These are phyloP conservation scores for Drosophila kokeensis DNA, from an alignment of 2,888 invertebrate genomes.

Conservation along the genomic window DNA sequence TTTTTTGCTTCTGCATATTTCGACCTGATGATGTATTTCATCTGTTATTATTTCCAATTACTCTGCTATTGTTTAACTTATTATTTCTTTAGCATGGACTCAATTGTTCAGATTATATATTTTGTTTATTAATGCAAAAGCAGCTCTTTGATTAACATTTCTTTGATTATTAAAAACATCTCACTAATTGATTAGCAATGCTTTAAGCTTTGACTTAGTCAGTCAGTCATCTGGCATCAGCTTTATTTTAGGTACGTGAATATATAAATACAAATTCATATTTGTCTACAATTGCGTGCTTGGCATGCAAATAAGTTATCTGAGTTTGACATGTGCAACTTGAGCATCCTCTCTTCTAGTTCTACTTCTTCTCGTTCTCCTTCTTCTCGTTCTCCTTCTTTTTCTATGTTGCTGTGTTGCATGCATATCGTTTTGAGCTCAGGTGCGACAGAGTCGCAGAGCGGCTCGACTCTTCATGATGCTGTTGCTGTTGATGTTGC, in stretches of 20 bases:
- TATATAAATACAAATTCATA: neutral
- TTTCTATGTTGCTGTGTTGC: neutral
- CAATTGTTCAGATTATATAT: neutral
- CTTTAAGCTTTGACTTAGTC: neutral
- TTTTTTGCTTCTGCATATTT: neutral
- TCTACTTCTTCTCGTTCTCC: neutral
- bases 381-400: neutral
- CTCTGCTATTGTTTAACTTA: neutral
- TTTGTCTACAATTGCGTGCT: slow-evolving; percentile 16
- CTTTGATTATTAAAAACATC: too few species aligned
- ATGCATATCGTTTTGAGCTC: neutral
- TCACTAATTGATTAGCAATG: neutral
- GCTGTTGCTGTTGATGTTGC: slow-evolving; percentile 20
- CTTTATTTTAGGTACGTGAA: neutral
- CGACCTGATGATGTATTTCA: neutral
- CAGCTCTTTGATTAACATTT: too few species aligned
- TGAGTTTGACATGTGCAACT: slow-evolving; percentile 5
- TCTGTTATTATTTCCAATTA: neutral
- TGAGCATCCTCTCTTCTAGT: slow-evolving; percentile 2
- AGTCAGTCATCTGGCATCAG: neutral
- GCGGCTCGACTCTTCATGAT: neutral
- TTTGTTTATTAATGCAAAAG: neutral
- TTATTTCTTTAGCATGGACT: neutral
- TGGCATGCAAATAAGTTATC: slow-evolving; percentile 10
- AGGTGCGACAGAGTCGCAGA: slow-evolving; percentile 21